Percentiles rank a stretch among this genome's conserved stretches.
Evolutionary conservation across 2,888 invertebrate genomes (phyloP).

Genomic region (Horisme vitalbata): DNA sequence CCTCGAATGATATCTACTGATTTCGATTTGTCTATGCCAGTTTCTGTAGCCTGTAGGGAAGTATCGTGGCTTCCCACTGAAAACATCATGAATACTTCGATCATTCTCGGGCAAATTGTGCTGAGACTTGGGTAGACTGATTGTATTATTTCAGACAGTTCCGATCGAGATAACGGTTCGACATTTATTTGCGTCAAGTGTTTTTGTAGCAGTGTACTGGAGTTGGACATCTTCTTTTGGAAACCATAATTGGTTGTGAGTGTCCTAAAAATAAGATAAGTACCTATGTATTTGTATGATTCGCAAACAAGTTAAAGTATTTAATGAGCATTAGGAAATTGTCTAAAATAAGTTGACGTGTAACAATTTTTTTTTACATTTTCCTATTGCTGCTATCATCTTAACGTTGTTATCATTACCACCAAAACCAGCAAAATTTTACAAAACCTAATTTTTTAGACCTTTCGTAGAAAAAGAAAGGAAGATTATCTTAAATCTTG

Average conservation of each 20-base stretch:
- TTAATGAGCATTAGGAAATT: no score
- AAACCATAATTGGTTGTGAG: conserved; percentile 83
- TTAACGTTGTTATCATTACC: no score
- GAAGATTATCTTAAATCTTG: no score
- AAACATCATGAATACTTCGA: conserved; percentile 92
- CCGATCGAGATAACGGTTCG: conserved; percentile 88
- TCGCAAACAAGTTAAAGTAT: no score
- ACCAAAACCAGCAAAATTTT: no score
- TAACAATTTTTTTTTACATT: no score
- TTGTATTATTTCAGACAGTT: conserved; percentile 88
- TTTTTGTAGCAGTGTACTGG: conserved; percentile 89
- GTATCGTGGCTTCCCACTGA: conserved; percentile 86
- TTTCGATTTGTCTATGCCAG: conserved; percentile 43
- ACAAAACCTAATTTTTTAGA: no score
- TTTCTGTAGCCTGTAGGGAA: conserved; percentile 66
- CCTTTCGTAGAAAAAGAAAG: no score
- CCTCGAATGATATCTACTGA: conserved; percentile 64
- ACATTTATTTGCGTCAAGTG: conserved; percentile 92
- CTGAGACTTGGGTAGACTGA: conserved; percentile 86
- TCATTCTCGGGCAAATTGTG: conserved; percentile 89
- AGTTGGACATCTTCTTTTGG: conserved; percentile 84
- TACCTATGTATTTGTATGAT: no score
- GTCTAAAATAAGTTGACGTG: no score
- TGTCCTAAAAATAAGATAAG: conserved; percentile 74
- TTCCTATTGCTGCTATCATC: no score